Conservation (phyloP, 2,113 vertebrate species). For the Rhinogobius similis region DNA sequence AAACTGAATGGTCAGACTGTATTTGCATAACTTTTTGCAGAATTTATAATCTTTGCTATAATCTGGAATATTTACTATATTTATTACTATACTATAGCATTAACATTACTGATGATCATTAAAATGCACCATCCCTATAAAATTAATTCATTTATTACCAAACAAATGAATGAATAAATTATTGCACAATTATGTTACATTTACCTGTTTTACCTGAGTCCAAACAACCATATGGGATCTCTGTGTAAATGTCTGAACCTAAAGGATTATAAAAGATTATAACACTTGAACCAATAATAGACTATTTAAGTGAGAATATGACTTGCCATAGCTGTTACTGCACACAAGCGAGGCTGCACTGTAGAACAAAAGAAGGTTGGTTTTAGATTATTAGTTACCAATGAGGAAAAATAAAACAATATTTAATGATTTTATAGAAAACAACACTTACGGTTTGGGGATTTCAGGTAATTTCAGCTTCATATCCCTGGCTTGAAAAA, state of each 20-base stretch:
- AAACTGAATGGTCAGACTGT: too few species aligned
- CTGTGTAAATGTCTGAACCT: conserved; percentile 91
- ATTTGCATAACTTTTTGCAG: too few species aligned
- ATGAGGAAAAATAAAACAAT: too few species aligned
- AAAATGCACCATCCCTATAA: too few species aligned
- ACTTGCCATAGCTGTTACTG: background rate
- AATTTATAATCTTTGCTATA: too few species aligned
- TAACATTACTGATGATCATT: too few species aligned
- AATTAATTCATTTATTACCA: too few species aligned
- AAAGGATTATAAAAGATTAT: background rate
- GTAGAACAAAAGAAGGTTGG: background rate
- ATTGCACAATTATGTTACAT: background rate
- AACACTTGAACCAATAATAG: background rate
- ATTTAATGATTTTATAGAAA: background rate
- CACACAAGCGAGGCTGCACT: background rate
- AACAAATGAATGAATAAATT: too few species aligned
- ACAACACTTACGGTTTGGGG: conserved; percentile 62
- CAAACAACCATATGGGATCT: conserved; percentile 79
- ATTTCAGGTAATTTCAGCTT: conserved; percentile 71
- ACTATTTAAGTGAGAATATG: background rate
- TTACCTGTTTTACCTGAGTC: conserved; percentile 4
- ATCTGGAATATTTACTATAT: too few species aligned
- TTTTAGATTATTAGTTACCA: background rate
- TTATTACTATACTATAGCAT: too few species aligned
- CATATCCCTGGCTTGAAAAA: conserved; percentile 64